These are phyloP conservation scores for Muraenolepis orangiensis DNA, from an alignment of 2,797 vertebrate genomes.

Conservation along the genomic window DNA sequence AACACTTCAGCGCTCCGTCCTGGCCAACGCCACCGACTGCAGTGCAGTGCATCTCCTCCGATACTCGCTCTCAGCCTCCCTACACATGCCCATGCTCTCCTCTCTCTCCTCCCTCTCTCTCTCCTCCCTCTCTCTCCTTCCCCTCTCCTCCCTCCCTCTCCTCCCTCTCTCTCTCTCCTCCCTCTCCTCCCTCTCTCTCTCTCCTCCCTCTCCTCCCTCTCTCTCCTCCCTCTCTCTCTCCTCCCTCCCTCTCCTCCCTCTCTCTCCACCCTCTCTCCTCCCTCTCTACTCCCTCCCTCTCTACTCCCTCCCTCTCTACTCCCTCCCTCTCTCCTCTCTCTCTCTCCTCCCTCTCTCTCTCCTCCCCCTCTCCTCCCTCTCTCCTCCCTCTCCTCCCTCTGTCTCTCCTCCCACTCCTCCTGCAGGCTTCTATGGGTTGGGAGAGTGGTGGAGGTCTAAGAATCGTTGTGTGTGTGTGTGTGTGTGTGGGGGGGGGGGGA, in stretches of 20 bases:
- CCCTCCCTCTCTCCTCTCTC: slow-evolving; percentile 10
- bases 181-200: slow-evolving; percentile 15
- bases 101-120: slow-evolving; percentile 11
- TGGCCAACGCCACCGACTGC: neutral
- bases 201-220: slow-evolving; percentile 30
- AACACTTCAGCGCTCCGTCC: neutral
- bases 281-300: slow-evolving; percentile 28
- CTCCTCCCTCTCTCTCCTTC: slow-evolving; percentile 25
- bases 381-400: slow-evolving; percentile 11
- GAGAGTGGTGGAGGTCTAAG: slow-evolving; percentile 35
- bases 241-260: too few relatives aligned
- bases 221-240: slow-evolving; percentile 13
- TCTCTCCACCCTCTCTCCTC: slow-evolving; percentile 14
- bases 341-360: neutral
- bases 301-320: neutral
- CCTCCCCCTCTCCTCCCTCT: too few relatives aligned
- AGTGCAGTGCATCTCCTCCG: neutral
- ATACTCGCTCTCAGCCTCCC: neutral
- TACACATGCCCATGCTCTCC: neutral
- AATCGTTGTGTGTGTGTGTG: too few relatives aligned
- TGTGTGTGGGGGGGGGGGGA: slow-evolving; percentile 23
- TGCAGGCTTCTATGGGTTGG: slow-evolving; percentile 41
- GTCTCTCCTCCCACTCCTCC: slow-evolving; percentile 28
- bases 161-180: neutral
- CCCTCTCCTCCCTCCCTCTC: slow-evolving; percentile 12